Conservation (phyloP, 1,140 invertebrate genomes). For the Bemisia tabaci region DNA sequence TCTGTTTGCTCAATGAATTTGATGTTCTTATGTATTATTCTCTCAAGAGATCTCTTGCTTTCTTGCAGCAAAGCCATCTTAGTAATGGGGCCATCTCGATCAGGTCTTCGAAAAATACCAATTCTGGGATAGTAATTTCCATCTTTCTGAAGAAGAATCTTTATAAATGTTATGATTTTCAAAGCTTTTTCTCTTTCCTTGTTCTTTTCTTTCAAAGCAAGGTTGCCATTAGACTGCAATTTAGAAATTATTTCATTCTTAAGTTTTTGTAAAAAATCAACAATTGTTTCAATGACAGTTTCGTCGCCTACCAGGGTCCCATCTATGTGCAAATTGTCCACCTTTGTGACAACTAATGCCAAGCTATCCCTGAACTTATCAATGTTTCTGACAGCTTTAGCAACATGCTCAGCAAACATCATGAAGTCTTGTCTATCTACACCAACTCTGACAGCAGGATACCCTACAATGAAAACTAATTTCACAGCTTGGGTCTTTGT, state of each 20-base stretch:
- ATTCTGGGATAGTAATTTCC: background rate
- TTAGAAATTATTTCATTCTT: background rate
- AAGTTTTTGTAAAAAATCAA: background rate
- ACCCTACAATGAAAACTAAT: conserved; percentile 16
- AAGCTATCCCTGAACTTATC: conserved; percentile 13
- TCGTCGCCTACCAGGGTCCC: background rate
- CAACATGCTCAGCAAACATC: conserved; percentile 9
- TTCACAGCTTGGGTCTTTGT: conserved; percentile 13
- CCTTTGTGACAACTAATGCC: conserved; percentile 18
- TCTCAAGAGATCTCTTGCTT: background rate
- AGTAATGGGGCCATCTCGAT: background rate
- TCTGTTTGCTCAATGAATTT: background rate
- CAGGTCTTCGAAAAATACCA: background rate
- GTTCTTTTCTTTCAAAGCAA: no score
- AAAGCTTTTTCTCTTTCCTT: background rate
- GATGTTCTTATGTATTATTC: background rate
- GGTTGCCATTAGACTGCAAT: background rate
- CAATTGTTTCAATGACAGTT: conserved; percentile 1
- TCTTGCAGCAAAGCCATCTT: background rate
- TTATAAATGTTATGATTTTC: background rate
- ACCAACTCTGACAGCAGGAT: conserved; percentile 14
- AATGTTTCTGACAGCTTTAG: conserved; percentile 13
- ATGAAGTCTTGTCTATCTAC: conserved; percentile 15
- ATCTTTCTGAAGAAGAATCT: background rate
- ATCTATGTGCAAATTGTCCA: conserved; percentile 7